Base-by-base conservation (phyloP, 2,113 vertebrate species). In the Odobenus rosmarus region DNA sequence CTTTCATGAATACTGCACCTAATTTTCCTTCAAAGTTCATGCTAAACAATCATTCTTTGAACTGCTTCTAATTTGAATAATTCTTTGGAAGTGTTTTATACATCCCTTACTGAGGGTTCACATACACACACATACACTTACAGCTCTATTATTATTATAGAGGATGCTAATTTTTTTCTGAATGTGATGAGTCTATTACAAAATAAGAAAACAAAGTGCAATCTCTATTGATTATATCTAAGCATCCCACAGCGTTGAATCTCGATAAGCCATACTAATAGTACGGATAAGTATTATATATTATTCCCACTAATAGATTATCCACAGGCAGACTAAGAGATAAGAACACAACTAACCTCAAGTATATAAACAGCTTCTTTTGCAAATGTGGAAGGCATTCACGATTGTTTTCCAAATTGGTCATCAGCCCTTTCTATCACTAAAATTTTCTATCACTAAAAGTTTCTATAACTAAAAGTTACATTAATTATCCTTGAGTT, bases 31-130 rank as follows among this genome's bases (percentile, higher is more conserved):
- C 46, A 97, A 90, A 61, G 19, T 33, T 42, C 16, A 12, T 42
- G 11, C 7, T 74, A 89, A 92, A 62, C 5, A 11, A 77, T 12
- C 51, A 49, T 62, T 77, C 11, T 93, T 97, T 93, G n/a, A 88
- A 95, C 85, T 67, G 42, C 4, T 88, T 95, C 24, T 92, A 39
- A 94, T 90, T 46, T 91, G 42, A 82, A 39, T 69, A 46, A 74
- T 77, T 67, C 80, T 18, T 71, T 57, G 53, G 9, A 84, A 76
- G 10, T 77, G 23, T 67, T 79, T 59, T 80, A 55, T 67, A 51
- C 1, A 88, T 71, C 23, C 23, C 1, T 93, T 72, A 77, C 21
- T 71, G 24, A 93, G 24, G 4, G 51, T 61, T 93, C 79, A 33
- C 9, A 74, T 1, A 57, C 15, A 77, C 12, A n/a, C 23, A 77